Conservation (phyloP, 1,140 invertebrate genomes). For the Lutraria rhynchaena region DNA sequence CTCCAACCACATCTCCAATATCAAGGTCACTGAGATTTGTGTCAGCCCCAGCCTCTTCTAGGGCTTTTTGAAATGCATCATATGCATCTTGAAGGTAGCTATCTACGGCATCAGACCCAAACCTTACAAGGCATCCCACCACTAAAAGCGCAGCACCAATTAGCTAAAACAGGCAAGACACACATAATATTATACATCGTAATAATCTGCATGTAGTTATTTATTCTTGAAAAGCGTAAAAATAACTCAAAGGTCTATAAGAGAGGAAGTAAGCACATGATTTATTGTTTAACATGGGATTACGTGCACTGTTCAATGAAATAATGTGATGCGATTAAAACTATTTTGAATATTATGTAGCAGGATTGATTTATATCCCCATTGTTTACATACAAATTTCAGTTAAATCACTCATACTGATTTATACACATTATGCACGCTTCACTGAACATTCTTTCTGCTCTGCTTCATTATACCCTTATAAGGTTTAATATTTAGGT, state of each 20-base stretch:
- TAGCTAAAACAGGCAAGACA: slow-evolving; percentile 44
- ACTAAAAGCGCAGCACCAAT: slow-evolving; percentile 62
- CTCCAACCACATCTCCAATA: slow-evolving; percentile 58
- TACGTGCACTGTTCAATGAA: too few relatives aligned
- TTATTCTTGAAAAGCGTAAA: neutral
- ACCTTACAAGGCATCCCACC: slow-evolving; percentile 59
- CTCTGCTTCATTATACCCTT: too few relatives aligned
- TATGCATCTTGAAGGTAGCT: slow-evolving; percentile 49
- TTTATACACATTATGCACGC: too few relatives aligned
- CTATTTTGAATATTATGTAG: too few relatives aligned
- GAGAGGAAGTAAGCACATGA: neutral
- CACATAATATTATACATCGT: neutral
- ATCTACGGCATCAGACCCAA: slow-evolving; percentile 55
- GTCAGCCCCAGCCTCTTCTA: slow-evolving; percentile 25
- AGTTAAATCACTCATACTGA: too few relatives aligned
- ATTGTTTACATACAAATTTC: too few relatives aligned
- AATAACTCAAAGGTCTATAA: neutral
- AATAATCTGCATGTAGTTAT: neutral
- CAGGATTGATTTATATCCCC: too few relatives aligned
- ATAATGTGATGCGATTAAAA: too few relatives aligned
- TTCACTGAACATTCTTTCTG: too few relatives aligned
- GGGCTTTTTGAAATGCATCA: slow-evolving; percentile 38
- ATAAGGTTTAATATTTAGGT: too few relatives aligned
- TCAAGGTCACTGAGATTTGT: slow-evolving; percentile 45
- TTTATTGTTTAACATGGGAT: neutral